Conservation (phyloP, 2,888 invertebrate species). For the Ametastegia equiseti region DNA sequence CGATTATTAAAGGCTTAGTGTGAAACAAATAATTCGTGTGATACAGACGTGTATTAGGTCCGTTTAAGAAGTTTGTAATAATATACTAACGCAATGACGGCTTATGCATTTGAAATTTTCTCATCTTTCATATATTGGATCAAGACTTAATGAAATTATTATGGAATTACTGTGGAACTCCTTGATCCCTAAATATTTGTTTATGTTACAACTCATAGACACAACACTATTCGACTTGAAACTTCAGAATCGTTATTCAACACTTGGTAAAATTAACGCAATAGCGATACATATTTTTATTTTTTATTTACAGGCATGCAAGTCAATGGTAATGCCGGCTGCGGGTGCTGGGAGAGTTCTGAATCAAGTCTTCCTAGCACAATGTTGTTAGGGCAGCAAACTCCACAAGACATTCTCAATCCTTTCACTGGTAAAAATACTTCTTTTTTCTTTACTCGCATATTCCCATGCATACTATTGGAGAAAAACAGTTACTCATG, state of each 20-base stretch:
- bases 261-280: background rate
- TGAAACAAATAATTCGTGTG: conserved; percentile 29
- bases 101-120: conserved; percentile 41
- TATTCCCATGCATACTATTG: conserved; percentile 25
- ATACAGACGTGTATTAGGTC: background rate
- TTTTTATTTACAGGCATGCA: conserved; percentile 68
- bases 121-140: conserved; percentile 16
- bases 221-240: background rate
- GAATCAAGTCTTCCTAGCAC: conserved; percentile 71
- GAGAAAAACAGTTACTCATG: no score
- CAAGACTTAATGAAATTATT: background rate
- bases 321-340: conserved; percentile 73
- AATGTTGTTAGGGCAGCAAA: conserved; percentile 73
- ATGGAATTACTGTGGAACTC: background rate
- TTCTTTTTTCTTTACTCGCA: conserved; percentile 57
- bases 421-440: conserved; percentile 70
- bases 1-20: conserved; percentile 7
- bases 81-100: conserved; percentile 39
- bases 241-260: background rate
- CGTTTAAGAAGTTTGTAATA: conserved; percentile 22
- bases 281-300: background rate
- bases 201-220: background rate
- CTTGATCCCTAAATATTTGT: background rate
- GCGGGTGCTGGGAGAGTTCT: conserved; percentile 72
- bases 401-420: conserved; percentile 72